phyloP scores from a whole-genome alignment of 1,140 invertebrate species.

The Tigriopus japonicus region DNA sequence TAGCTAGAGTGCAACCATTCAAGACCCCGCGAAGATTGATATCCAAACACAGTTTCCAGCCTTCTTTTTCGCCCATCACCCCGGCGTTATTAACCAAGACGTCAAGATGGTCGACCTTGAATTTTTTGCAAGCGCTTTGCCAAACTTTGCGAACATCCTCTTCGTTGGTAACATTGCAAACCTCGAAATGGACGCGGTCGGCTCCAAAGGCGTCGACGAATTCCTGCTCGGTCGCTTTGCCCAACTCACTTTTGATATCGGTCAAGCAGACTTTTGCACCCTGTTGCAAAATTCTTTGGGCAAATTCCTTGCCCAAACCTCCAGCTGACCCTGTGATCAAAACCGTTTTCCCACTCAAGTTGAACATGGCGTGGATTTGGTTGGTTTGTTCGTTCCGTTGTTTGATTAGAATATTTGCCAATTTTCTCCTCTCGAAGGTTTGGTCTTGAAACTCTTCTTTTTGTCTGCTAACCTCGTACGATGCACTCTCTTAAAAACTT shows the following conservation, averaged over 20 bases:
- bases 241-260: not conserved
- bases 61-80: slow-evolving; percentile 11
- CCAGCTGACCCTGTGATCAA: not conserved
- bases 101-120: not conserved
- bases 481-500: too few species aligned
- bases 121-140: not conserved
- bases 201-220: not conserved
- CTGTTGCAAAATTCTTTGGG: not conserved
- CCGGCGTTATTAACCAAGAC: slow-evolving; percentile 6
- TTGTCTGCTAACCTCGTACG: too few species aligned
- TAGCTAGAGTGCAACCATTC: not conserved
- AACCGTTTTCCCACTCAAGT: not conserved
- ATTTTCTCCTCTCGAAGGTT: too few species aligned
- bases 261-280: not conserved
- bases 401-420: too few species aligned
- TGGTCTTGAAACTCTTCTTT: too few species aligned
- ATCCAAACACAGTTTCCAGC: slow-evolving; percentile 6
- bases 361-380: too few species aligned
- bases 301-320: slow-evolving; percentile 5
- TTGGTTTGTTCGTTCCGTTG: too few species aligned
- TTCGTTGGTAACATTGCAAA: not conserved
- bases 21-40: slow-evolving; percentile 7
- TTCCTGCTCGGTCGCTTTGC: not conserved
- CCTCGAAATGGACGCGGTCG: not conserved
- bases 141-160: not conserved